Evolutionary conservation across 1,140 invertebrate species (phyloP).

Genomic region (Spodoptera litura): DNA sequence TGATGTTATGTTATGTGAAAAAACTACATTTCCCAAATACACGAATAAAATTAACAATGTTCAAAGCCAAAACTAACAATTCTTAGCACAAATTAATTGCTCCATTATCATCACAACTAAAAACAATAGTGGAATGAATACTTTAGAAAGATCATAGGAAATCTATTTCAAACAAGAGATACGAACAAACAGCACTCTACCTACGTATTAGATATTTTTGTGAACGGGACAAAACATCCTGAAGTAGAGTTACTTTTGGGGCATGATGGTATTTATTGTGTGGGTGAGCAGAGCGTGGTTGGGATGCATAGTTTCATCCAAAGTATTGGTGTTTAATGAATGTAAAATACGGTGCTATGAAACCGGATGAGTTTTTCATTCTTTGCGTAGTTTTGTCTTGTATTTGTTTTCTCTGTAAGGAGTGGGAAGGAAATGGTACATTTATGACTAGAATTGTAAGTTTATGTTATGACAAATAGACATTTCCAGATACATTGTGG

Average conservation of each 20-base stretch:
- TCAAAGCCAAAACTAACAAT: no score
- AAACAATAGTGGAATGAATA: slow-evolving; percentile 15
- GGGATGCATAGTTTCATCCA: neutral
- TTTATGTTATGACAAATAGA: no score
- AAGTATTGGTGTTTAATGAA: neutral
- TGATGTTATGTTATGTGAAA: no score
- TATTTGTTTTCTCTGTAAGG: neutral
- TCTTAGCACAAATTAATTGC: slow-evolving; percentile 24
- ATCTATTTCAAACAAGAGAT: slow-evolving; percentile 57
- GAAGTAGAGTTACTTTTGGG: slow-evolving; percentile 2
- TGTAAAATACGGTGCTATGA: neutral
- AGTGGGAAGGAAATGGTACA: no score
- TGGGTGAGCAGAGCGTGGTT: neutral
- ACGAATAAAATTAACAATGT: no score
- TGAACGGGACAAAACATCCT: slow-evolving; percentile 35
- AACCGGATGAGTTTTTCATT: slow-evolving; percentile 9
- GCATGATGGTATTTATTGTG: slow-evolving; percentile 12
- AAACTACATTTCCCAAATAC: no score
- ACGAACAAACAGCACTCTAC: slow-evolving; percentile 35
- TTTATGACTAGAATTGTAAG: no score
- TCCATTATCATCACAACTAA: slow-evolving; percentile 28
- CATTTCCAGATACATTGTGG: no score
- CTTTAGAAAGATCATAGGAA: slow-evolving; percentile 54
- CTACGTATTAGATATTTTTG: slow-evolving; percentile 42
- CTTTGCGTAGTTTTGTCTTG: neutral